These are phyloP conservation scores for Drosophila auraria DNA, from an alignment of 1,140 invertebrate genomes.

Conservation along the genomic window DNA sequence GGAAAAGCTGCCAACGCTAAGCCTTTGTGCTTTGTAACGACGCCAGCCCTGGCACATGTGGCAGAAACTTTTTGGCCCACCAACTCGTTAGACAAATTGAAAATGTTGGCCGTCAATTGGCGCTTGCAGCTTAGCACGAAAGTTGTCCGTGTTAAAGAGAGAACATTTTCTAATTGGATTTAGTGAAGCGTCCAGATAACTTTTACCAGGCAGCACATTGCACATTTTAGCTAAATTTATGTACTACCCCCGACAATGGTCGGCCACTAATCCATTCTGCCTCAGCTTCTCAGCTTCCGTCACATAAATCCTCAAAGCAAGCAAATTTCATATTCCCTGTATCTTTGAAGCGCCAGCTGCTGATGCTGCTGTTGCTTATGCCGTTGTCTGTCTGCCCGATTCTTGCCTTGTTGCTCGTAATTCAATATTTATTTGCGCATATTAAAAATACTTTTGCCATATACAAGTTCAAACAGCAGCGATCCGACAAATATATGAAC, in stretches of 20 bases:
- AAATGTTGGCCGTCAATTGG: constrained; percentile 78
- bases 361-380: constrained; percentile 8
- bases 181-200: constrained; percentile 5
- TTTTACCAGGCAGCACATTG: constrained; percentile 5
- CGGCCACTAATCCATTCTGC: constrained; percentile 23
- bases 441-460: constrained; percentile 71
- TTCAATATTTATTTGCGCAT: constrained; percentile 72
- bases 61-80: constrained; percentile 63
- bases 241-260: constrained; percentile 11
- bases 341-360: constrained; percentile 46
- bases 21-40: constrained; percentile 81
- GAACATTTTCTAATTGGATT: constrained; percentile 39
- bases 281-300: background rate
- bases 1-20: constrained; percentile 54
- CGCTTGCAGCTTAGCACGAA: constrained; percentile 55
- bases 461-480: constrained; percentile 55
- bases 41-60: constrained; percentile 52
- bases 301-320: constrained; percentile 42
- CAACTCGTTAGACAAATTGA: constrained; percentile 81
- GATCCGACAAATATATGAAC: constrained; percentile 45
- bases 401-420: constrained; percentile 33
- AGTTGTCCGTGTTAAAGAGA: constrained; percentile 48
- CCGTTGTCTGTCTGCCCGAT: background rate
- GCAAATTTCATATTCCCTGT: constrained; percentile 46
- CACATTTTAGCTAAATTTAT: constrained; percentile 15